Conservation (phyloP, 2,113 vertebrate genomes). For the Tricholaema leucomelas region DNA sequence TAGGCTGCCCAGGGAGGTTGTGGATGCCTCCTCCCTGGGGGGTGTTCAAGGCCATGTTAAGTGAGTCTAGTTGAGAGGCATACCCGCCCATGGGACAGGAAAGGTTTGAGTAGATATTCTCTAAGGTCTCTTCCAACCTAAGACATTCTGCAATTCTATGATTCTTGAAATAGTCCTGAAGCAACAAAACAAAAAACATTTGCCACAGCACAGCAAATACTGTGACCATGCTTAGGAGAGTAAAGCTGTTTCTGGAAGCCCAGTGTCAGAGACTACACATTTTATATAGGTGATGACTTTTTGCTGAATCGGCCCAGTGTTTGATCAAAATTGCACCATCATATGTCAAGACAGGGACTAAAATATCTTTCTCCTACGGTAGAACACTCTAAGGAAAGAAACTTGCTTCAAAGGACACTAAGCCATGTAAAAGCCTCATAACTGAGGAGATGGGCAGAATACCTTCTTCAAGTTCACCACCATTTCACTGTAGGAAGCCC, state of each 20-base stretch:
- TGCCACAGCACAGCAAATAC: background rate
- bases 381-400: background rate
- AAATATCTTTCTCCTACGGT: background rate
- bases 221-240: rapidly evolving
- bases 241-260: background rate
- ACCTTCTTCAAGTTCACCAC: background rate
- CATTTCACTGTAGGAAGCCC: background rate
- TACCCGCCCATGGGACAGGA: too few species aligned
- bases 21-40: too few species aligned
- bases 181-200: background rate
- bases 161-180: background rate
- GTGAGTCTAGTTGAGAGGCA: too few species aligned
- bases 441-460: rapidly evolving
- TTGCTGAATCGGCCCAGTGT: background rate
- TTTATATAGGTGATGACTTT: background rate
- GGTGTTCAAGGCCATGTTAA: too few species aligned
- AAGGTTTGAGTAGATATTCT: too few species aligned
- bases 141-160: too few species aligned
- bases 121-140: too few species aligned
- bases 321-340: background rate
- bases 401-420: background rate
- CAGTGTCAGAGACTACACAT: background rate
- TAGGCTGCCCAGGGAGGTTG: too few species aligned
- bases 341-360: background rate
- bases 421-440: rapidly evolving